Evolutionary conservation across 2,888 invertebrate genomes (phyloP), one percentile per base, ranked within the genome.

Genomic region (Heliconius erato): DNA sequence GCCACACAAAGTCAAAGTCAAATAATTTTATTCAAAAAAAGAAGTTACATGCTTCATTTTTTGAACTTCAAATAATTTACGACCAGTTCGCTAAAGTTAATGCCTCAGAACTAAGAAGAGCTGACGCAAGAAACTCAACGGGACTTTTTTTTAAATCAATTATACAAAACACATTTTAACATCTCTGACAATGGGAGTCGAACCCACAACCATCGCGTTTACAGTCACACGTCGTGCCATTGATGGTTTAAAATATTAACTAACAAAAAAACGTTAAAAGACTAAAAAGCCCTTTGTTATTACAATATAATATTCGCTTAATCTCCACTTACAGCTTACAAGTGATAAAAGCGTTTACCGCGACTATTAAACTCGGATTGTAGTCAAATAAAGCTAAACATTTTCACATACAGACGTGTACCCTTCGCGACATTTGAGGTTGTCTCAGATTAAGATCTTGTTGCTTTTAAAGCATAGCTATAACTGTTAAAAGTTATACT

Each of bases 361-460:
- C 76, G 83, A 83, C 83, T 85, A 84, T 86, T 85, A 86, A 84
- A 84, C 84, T 81, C 82, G 79, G 77, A 85, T 84, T 82, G 84
- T 85, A 82, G 80, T 85, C 83, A 83, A 84, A 84, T 86, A 86
- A 85, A 82, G 83, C 80, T 85, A 82, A 86, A 84, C 84, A 85
- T 83, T 84, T 82, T 80, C 84, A 78, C 80, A 67, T 84, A 81
- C 85, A 84, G 77, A 80, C 82, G 67, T 76, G 83, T 84, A 83
- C 84, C 79, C 82, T 77, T 81, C 76, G 77, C 79, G 79, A 63
- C 79, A 81, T 82, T 76, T 81, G 84, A 84, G 77, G 63, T 67
- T 81, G 77, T 81, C 81, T 81, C 67, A 7, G 68, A 63, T 84
- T 54, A 79, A 35, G 79, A 40, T 44, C 16, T 44, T 67, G 40